A percentile compares a stretch with the other conserved stretches of the same genome.
Conservation (phyloP, 1,140 invertebrate genomes). For the Matsumurasca onukii region DNA sequence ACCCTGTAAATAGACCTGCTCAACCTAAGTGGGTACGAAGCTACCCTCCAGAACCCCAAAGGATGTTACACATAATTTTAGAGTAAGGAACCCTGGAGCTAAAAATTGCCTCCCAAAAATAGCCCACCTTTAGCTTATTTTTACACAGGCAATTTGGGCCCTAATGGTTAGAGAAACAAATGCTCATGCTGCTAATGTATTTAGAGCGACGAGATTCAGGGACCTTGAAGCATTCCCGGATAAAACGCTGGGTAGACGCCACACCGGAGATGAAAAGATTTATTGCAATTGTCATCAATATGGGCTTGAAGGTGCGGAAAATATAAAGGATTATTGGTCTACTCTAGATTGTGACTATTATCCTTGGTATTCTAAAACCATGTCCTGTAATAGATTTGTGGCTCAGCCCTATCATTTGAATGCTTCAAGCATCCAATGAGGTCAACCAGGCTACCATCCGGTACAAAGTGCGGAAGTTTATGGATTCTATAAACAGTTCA, state of each 20-base stretch:
- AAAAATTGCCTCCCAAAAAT: background rate
- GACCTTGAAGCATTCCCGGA: background rate
- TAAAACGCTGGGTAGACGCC: background rate
- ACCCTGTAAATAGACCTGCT: background rate
- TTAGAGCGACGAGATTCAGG: background rate
- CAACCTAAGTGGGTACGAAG: background rate
- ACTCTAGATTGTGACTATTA: background rate
- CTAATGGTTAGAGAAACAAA: conserved; percentile 1
- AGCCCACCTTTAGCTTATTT: background rate
- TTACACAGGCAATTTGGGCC: conserved; percentile 1
- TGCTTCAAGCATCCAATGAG: background rate
- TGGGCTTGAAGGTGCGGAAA: background rate
- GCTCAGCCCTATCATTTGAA: background rate
- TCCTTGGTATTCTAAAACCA: background rate
- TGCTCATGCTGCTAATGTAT: background rate
- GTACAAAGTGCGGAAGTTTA: conserved; percentile 21
- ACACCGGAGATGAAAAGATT: conserved; percentile 13
- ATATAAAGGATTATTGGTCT: conserved; percentile 15
- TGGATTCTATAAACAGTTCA: conserved; percentile 6
- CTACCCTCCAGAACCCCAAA: background rate
- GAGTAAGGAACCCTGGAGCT: background rate
- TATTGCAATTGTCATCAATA: background rate
- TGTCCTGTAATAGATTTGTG: background rate
- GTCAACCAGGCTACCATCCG: conserved; percentile 15
- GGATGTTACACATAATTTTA: background rate